Evolutionary conservation across 1,140 invertebrate genomes (phyloP).

Genomic region (Monochamus saltuarius): DNA sequence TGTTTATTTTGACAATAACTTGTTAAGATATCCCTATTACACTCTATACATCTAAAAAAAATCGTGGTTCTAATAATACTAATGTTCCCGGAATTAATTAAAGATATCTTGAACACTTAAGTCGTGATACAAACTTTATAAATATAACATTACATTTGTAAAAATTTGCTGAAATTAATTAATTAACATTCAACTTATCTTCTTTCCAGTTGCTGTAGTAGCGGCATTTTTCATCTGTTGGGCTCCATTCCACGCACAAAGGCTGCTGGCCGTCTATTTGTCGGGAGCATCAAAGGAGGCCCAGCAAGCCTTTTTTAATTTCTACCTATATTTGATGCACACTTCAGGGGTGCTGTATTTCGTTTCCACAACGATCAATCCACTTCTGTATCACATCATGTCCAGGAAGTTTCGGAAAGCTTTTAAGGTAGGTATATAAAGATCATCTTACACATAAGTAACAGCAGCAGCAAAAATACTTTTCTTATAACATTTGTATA

Average conservation of each 20-base stretch:
- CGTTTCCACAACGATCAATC: slow-evolving; percentile 76
- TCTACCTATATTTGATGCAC: slow-evolving; percentile 67
- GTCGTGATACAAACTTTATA: too few species aligned
- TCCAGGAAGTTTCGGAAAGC: slow-evolving; percentile 83
- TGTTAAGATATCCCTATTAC: too few species aligned
- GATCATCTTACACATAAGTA: background rate
- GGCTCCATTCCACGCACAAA: slow-evolving; percentile 91
- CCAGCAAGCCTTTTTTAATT: slow-evolving; percentile 47
- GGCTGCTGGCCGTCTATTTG: slow-evolving; percentile 71
- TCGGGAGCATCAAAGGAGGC: slow-evolving; percentile 39
- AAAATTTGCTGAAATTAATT: background rate
- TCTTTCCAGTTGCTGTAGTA: slow-evolving; percentile 83
- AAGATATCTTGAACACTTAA: too few species aligned
- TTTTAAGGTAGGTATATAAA: slow-evolving; percentile 66
- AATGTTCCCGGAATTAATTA: too few species aligned
- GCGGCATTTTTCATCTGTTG: slow-evolving; percentile 93
- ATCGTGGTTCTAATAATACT: too few species aligned
- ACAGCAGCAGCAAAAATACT: too few species aligned
- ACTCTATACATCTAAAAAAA: too few species aligned
- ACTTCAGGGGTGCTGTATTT: slow-evolving; percentile 72
- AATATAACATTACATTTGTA: too few species aligned
- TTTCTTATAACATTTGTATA: too few species aligned
- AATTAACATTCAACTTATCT: slow-evolving; percentile 1
- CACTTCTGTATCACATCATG: slow-evolving; percentile 85
- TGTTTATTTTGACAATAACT: too few species aligned